Conservation (phyloP, 2,113 vertebrate species). For the Antechinus flavipes region DNA sequence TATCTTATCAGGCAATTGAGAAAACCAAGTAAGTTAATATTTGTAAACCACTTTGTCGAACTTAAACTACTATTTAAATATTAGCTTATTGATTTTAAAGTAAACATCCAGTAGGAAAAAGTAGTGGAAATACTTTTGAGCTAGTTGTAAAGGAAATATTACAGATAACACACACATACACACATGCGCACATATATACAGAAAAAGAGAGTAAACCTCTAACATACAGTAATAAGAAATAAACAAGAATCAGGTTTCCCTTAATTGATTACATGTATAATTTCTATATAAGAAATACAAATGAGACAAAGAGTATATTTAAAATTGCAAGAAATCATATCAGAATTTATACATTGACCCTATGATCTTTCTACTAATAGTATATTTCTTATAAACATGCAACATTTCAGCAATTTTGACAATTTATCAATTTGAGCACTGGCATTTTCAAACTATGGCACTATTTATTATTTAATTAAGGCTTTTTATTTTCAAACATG, state of each 20-base stretch:
- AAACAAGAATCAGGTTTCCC: slow-evolving; percentile 58
- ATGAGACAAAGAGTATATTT: slow-evolving; percentile 52
- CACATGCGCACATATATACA: too few species aligned
- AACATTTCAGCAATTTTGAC: slow-evolving; percentile 56
- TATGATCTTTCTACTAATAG: slow-evolving; percentile 73
- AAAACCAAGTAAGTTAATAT: background rate
- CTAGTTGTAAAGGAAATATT: background rate
- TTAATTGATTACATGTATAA: slow-evolving; percentile 65
- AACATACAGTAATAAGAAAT: slow-evolving; percentile 53
- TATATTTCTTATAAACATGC: slow-evolving; percentile 51
- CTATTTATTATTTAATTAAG: slow-evolving; percentile 49
- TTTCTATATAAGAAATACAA: slow-evolving; percentile 59
- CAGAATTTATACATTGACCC: slow-evolving; percentile 51
- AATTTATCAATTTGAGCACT: slow-evolving; percentile 57
- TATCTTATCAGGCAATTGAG: background rate
- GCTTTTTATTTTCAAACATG: too few species aligned
- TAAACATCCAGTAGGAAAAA: background rate
- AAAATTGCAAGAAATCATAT: slow-evolving; percentile 66
- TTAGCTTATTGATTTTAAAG: background rate
- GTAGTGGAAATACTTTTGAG: background rate
- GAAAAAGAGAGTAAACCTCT: slow-evolving; percentile 1
- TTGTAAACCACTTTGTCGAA: background rate
- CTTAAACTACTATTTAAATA: background rate
- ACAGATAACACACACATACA: background rate
- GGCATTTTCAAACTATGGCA: slow-evolving; percentile 64